Conservation (phyloP, 2,888 invertebrate genomes). For the Yponomeuta evonymella region DNA sequence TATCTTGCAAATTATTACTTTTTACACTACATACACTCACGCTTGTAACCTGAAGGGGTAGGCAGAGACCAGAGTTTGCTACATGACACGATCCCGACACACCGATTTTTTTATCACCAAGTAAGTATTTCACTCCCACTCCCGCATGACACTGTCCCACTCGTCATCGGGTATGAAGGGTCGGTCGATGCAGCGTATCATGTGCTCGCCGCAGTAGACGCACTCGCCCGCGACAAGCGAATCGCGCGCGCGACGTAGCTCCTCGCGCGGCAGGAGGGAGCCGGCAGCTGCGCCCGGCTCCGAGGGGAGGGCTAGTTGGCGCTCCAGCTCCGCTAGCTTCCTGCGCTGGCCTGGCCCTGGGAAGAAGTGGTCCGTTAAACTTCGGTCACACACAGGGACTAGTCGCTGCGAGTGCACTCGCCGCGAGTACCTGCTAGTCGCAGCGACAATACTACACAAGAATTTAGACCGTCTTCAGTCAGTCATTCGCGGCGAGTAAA, state of each 20-base stretch:
- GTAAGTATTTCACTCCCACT: constrained; percentile 81
- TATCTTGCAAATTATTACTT: no score
- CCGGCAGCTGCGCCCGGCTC: constrained; percentile 57
- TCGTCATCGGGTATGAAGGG: constrained; percentile 91
- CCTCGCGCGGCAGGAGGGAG: constrained; percentile 77
- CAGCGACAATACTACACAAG: no score
- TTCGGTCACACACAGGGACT: no score
- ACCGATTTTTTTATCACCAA: background rate
- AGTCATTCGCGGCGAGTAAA: no score
- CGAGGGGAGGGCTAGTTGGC: constrained; percentile 71
- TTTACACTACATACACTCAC: no score
- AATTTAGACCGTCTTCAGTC: no score
- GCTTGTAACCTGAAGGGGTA: no score
- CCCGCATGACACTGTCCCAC: constrained; percentile 87
- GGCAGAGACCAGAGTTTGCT: background rate
- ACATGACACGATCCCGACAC: no score
- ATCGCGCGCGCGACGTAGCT: constrained; percentile 88
- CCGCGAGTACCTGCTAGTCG: no score
- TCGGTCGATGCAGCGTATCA: constrained; percentile 93
- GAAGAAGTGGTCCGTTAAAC: background rate
- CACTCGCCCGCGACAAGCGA: constrained; percentile 94
- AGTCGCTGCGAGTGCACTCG: no score
- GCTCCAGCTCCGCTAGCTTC: constrained; percentile 79
- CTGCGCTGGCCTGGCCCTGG: constrained; percentile 75
- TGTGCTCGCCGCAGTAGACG: constrained; percentile 92